Conservation (phyloP, 2,888 invertebrate genomes). For the Microplitis deprimator region DNA sequence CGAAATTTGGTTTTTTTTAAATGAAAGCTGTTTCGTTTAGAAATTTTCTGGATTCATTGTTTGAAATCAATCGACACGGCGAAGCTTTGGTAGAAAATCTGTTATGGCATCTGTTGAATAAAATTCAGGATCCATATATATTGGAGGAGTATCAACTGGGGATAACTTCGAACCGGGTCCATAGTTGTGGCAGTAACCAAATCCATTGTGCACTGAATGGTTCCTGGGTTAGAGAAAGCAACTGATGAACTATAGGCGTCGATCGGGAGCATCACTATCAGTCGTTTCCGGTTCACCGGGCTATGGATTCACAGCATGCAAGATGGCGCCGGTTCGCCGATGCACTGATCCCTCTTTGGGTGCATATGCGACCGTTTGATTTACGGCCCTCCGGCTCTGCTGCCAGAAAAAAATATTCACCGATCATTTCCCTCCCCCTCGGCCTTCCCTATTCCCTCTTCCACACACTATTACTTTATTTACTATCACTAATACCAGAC, state of each 20-base stretch:
- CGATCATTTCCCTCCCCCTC: constrained; percentile 7
- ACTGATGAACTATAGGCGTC: constrained; percentile 56
- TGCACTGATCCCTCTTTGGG: constrained; percentile 43
- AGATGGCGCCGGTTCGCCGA: constrained; percentile 62
- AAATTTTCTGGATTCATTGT: no score
- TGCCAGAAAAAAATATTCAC: constrained; percentile 33
- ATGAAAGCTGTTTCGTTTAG: no score
- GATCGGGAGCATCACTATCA: constrained; percentile 68
- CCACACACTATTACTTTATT: not conserved
- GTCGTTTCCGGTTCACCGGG: constrained; percentile 69
- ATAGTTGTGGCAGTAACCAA: not conserved
- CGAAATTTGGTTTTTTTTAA: no score
- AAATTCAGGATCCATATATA: not conserved
- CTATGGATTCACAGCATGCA: constrained; percentile 53
- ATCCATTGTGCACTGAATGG: constrained; percentile 17
- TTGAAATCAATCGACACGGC: no score
- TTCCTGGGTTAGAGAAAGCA: not conserved
- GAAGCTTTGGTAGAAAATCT: not conserved
- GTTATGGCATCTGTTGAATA: not conserved
- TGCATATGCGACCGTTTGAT: constrained; percentile 51
- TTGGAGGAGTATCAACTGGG: not conserved
- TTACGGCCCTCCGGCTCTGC: constrained; percentile 43
- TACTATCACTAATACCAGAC: not conserved
- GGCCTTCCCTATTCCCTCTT: not conserved
- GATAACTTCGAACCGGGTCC: not conserved